phyloP scores from a whole-genome alignment of 2,113 vertebrate species.

The Mungos mungo region DNA sequence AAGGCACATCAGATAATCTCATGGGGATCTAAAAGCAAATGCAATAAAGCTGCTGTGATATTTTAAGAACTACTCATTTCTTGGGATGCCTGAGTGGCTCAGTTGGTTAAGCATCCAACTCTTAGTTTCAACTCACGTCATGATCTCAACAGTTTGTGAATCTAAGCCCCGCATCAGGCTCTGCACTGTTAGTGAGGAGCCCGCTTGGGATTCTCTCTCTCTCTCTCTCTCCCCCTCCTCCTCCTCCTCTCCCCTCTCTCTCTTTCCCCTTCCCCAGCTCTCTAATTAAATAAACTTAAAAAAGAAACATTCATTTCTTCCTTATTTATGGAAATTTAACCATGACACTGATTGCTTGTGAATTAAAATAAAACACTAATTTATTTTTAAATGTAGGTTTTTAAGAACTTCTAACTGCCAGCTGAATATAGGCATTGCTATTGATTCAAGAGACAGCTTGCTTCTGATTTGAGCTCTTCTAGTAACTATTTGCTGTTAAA shows the following conservation, averaged over 20 bases:
- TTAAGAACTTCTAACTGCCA: background rate
- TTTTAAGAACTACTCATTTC: background rate
- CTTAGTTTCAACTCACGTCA: no score
- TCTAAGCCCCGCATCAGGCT: no score
- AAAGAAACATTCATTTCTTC: background rate
- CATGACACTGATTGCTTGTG: background rate
- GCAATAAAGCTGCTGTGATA: background rate
- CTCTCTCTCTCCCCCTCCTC: no score
- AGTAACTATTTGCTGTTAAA: background rate
- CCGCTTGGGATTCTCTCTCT: no score
- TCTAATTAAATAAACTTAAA: no score
- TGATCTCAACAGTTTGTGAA: no score
- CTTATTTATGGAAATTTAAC: background rate
- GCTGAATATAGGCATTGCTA: background rate
- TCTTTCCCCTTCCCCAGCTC: no score
- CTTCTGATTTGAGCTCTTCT: background rate
- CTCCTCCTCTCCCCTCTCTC: no score
- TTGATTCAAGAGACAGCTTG: background rate
- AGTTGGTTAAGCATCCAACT: no score
- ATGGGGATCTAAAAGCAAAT: background rate
- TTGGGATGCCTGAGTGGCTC: background rate
- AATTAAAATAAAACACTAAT: background rate
- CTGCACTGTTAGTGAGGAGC: no score
- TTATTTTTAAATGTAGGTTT: constrained; percentile 24
- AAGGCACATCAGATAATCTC: background rate